Conservation (phyloP, 2,888 invertebrate genomes). For the Melanotus villosus region DNA sequence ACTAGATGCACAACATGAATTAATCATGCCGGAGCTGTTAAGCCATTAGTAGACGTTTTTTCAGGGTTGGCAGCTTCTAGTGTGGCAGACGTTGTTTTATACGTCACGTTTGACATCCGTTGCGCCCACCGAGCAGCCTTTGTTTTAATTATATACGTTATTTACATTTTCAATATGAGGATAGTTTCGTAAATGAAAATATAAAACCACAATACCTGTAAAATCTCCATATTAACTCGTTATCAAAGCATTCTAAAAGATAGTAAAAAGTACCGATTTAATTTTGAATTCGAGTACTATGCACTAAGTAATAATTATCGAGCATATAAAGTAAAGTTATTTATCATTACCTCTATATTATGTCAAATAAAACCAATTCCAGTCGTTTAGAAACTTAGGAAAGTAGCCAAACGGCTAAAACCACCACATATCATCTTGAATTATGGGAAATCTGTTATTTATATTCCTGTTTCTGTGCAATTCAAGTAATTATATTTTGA, state of each 20-base stretch:
- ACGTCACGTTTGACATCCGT: slow-evolving; percentile 19
- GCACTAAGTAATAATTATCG: too few species aligned
- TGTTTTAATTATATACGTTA: slow-evolving; percentile 12
- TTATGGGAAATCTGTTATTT: slow-evolving; percentile 31
- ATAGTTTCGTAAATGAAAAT: neutral
- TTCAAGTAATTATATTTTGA: slow-evolving; percentile 10
- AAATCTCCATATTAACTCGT: neutral
- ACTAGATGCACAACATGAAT: slow-evolving; percentile 54
- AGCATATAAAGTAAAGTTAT: slow-evolving; percentile 19
- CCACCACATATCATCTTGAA: slow-evolving; percentile 23
- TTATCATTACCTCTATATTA: slow-evolving; percentile 19
- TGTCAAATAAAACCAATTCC: neutral
- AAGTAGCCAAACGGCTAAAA: slow-evolving; percentile 17
- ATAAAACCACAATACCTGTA: neutral
- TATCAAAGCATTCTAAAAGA: neutral
- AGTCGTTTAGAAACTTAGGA: slow-evolving; percentile 17
- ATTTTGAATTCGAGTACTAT: too few species aligned
- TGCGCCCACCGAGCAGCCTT: slow-evolving; percentile 26
- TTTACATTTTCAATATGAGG: slow-evolving; percentile 3
- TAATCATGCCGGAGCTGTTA: slow-evolving; percentile 48
- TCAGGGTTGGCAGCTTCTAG: slow-evolving; percentile 13
- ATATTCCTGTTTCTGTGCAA: slow-evolving; percentile 21
- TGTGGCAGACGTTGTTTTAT: slow-evolving; percentile 20
- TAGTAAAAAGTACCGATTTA: too few species aligned
- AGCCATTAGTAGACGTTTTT: slow-evolving; percentile 21